Percentiles rank a stretch among this genome's conserved stretches.
phyloP scores from a whole-genome alignment of 2,888 invertebrate genomes.

The Penaeus monodon region DNA sequence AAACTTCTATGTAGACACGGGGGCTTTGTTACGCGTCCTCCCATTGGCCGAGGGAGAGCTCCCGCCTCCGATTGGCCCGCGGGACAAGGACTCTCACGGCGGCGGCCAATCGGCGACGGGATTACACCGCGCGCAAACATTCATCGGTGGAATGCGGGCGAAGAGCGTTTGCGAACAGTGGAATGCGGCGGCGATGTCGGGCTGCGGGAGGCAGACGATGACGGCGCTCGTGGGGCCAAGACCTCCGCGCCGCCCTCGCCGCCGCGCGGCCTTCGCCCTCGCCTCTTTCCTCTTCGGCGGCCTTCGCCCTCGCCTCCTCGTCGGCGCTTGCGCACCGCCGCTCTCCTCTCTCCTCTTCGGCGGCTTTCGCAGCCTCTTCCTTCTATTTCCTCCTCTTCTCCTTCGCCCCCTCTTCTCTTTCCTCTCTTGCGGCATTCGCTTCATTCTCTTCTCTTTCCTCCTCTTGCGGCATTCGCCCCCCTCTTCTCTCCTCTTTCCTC shows the following conservation, averaged over 20 bases:
- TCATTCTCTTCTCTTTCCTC: too few relatives aligned
- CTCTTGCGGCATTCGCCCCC: too few relatives aligned
- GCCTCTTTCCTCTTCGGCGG: too few relatives aligned
- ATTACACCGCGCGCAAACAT: neutral
- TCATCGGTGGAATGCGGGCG: slow-evolving; percentile 24
- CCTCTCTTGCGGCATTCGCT: too few relatives aligned
- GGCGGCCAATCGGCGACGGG: neutral
- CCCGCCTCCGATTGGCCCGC: slow-evolving; percentile 10
- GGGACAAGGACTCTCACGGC: slow-evolving; percentile 44
- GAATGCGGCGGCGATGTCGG: slow-evolving; percentile 1
- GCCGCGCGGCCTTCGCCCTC: neutral
- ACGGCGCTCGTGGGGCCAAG: neutral
- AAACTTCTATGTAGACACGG: slow-evolving; percentile 25
- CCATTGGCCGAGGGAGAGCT: too few relatives aligned
- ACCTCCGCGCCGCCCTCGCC: neutral
- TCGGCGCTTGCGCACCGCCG: too few relatives aligned
- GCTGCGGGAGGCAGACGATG: slow-evolving; percentile 17
- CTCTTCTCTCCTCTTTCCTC: too few relatives aligned
- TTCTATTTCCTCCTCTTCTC: neutral
- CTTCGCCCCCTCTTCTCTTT: too few relatives aligned
- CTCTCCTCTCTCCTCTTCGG: neutral
- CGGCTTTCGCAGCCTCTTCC: neutral
- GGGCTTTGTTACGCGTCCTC: too few relatives aligned
- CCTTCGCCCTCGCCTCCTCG: too few relatives aligned
- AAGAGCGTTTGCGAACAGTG: slow-evolving; percentile 28